Evolutionary conservation across 2,113 vertebrate species (phyloP).

Genomic region (Lamprologus callipterus): DNA sequence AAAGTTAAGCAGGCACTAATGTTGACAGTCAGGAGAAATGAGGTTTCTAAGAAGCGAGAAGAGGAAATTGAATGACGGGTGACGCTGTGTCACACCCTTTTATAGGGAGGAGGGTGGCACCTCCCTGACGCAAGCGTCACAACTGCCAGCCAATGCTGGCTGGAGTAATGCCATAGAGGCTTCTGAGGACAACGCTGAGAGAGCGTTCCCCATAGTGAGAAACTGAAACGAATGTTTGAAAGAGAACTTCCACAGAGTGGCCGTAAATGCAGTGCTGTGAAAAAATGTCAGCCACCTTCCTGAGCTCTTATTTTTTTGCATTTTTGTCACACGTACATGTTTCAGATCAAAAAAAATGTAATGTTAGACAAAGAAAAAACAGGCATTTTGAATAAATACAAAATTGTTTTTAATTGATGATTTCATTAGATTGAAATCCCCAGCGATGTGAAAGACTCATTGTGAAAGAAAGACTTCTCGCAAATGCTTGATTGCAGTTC

Average conservation of each 20-base stretch:
- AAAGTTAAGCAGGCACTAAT: accelerated
- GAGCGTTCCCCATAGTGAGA: background rate
- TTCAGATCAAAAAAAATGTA: background rate
- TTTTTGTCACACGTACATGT: background rate
- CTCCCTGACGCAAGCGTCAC: accelerated
- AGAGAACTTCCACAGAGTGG: background rate
- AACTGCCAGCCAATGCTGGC: accelerated
- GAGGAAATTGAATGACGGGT: background rate
- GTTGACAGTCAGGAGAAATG: accelerated
- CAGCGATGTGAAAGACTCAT: background rate
- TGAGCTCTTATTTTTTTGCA: background rate
- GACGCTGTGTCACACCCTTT: accelerated
- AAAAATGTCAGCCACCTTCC: background rate
- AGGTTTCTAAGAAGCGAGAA: background rate
- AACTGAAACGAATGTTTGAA: accelerated
- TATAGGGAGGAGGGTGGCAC: background rate
- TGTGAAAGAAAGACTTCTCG: background rate
- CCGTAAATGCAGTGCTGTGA: background rate
- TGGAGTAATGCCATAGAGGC: background rate
- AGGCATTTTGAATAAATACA: background rate
- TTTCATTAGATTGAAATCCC: background rate
- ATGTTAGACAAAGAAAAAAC: background rate
- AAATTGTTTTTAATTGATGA: background rate
- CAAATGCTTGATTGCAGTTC: background rate
- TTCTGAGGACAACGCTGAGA: background rate